phyloP scores from a whole-genome alignment of 2,888 invertebrate genomes.

The Stegophylla sp. region DNA sequence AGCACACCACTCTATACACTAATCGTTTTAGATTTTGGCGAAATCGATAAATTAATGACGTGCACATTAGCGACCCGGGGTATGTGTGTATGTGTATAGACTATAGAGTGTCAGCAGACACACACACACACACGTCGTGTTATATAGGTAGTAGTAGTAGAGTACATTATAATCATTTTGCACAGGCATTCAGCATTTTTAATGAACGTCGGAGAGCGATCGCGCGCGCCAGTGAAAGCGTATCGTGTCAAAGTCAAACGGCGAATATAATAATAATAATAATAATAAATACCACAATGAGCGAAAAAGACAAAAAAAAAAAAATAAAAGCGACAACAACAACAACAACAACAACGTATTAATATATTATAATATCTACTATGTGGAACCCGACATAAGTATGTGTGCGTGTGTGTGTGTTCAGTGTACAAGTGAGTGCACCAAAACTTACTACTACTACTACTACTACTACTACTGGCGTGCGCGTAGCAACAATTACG shows the following conservation, averaged over 20 bases:
- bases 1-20: too few relatives aligned
- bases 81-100: neutral
- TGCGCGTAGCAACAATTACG: constrained; percentile 7
- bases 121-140: too few relatives aligned
- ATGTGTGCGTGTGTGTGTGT: neutral
- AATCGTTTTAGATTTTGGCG: constrained; percentile 54
- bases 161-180: constrained; percentile 4
- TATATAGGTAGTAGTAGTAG: too few relatives aligned
- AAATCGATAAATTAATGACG: constrained; percentile 57
- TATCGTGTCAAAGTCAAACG: constrained; percentile 57
- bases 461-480: neutral
- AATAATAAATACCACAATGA: constrained; percentile 31
- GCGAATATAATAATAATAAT: too few relatives aligned
- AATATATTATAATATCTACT: constrained; percentile 2
- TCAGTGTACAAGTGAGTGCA: too few relatives aligned
- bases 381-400: neutral
- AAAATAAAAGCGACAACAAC: constrained; percentile 11
- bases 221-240: constrained; percentile 55
- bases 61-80: constrained; percentile 38
- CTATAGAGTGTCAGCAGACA: too few relatives aligned
- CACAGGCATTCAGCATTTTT: constrained; percentile 32
- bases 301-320: constrained; percentile 42
- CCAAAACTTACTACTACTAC: too few relatives aligned
- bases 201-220: constrained; percentile 41
- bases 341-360: constrained; percentile 19